phyloP scores from a whole-genome alignment of 2,888 invertebrate genomes.

The Euplexia lucipara region DNA sequence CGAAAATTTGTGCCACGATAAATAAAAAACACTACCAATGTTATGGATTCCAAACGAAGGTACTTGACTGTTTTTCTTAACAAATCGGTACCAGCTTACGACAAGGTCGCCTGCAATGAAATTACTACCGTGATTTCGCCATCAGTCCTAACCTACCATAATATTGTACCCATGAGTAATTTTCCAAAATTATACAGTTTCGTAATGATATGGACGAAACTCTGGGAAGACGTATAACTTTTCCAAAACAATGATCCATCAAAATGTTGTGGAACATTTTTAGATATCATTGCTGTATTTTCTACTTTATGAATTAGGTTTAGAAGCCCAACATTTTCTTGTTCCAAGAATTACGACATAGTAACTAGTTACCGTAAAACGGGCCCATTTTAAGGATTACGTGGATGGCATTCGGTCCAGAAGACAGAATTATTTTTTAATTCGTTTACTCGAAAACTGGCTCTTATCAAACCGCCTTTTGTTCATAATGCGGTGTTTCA shows the following conservation, averaged over 20 bases:
- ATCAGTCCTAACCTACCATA: conserved; percentile 14
- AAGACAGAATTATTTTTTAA: conserved; percentile 18
- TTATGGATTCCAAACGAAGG: no score
- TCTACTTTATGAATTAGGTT: conserved; percentile 13
- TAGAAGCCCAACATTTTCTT: conserved; percentile 4
- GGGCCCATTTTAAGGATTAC: conserved; percentile 24
- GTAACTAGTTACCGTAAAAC: conserved; percentile 39
- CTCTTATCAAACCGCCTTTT: no score
- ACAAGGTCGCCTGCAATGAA: conserved; percentile 21
- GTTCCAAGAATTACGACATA: conserved; percentile 6
- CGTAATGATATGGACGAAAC: conserved; percentile 5
- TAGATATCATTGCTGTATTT: conserved; percentile 10
- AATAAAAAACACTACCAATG: no score
- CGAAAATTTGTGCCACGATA: no score
- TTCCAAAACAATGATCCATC: conserved; percentile 10
- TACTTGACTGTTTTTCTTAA: conserved; percentile 11
- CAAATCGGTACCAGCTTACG: neutral
- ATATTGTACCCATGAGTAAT: conserved; percentile 11
- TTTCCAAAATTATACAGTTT: conserved; percentile 20
- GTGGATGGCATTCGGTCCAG: conserved; percentile 27
- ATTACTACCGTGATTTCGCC: conserved; percentile 17
- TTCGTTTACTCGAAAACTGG: no score
- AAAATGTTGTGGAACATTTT: conserved; percentile 14
- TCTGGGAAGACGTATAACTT: conserved; percentile 39
- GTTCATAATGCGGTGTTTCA: no score